Percentiles rank a stretch among this genome's conserved stretches.
Evolutionary conservation across 2,113 vertebrate genomes (phyloP).

Genomic region (Ptilonorhynchus violaceus): DNA sequence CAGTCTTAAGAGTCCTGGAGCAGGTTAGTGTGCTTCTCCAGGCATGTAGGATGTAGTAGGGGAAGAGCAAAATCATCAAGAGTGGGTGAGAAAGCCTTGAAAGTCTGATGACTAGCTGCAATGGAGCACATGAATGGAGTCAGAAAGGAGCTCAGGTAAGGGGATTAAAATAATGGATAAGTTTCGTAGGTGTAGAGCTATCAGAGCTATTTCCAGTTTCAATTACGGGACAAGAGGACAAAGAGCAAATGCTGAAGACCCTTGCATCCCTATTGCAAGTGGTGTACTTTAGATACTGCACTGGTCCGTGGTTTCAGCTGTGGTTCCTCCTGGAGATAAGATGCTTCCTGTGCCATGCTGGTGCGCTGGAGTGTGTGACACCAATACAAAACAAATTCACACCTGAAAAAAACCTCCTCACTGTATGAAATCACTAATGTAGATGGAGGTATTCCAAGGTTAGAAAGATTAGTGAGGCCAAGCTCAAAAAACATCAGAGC

Average conservation of each 20-base stretch:
- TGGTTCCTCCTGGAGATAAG: neutral
- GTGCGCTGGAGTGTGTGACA: neutral
- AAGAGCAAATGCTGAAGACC: neutral
- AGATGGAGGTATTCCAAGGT: neutral
- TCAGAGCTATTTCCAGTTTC: neutral
- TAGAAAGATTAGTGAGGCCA: neutral
- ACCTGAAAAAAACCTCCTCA: neutral
- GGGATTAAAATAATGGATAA: neutral
- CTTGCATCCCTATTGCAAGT: neutral
- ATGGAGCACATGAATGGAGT: neutral
- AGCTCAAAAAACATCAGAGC: neutral
- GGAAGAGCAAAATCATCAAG: neutral
- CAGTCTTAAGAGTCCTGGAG: neutral
- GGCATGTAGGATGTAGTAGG: neutral
- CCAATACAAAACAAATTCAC: neutral
- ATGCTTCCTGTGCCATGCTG: neutral
- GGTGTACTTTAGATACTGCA: neutral
- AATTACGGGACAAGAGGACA: neutral
- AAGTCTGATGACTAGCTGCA: neutral
- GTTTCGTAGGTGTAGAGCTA: neutral
- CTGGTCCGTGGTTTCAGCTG: neutral
- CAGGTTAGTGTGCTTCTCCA: neutral
- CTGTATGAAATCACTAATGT: neutral
- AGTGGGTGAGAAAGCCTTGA: neutral
- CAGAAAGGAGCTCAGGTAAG: neutral